Evolutionary conservation across 2,113 vertebrate genomes (phyloP), one percentile per base, ranked within the genome.

Genomic region (Gavialis gangeticus): DNA sequence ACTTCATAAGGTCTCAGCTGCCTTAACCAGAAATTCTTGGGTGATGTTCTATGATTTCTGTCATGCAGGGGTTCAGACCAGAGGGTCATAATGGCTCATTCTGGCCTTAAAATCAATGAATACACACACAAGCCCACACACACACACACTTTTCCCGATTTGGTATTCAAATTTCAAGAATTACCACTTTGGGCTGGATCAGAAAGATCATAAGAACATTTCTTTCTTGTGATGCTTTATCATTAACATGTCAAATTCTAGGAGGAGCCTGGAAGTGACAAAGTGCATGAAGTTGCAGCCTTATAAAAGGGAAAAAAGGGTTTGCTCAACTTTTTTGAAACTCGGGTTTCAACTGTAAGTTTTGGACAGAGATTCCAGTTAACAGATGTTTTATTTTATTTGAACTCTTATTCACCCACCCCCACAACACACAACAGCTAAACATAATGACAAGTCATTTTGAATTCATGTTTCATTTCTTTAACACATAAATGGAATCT

Each of bases 201-300:
- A 94, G 79, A 91, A 91, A 85, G 76, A 92, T 37, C 91, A 94
- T 86, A 79, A 94, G 63, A 77, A 92, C 85, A 84, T 84, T 96
- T 46, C 2, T 92, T 90, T 93, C 88, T 92, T 79, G 64, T 91
- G 91, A 88, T 88, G 94, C 93, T 92, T 89, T 90, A 34, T 87
- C 80, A 93, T 93, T 95, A 92, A 59, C 64, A 85, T 62, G 60
- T 92, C 94, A 84, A 93, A 79, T 46, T 34, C 75, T 78, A 95
- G 80, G 75, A 95, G 92, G 88, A 96, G 92, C 82, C 75, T 86
- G 82, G 88, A 96, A 92, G 93, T 30, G 64, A 60, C 92, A 24
- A 28, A 94, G 58, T 11, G 27, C 21, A 84, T 69, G 60, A 75
- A 91, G 90, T 93, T 95, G 58, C 89, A 25, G 25, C 77, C 58